Conservation (phyloP, 2,888 invertebrate genomes). For the Argynnis bischoffii region DNA sequence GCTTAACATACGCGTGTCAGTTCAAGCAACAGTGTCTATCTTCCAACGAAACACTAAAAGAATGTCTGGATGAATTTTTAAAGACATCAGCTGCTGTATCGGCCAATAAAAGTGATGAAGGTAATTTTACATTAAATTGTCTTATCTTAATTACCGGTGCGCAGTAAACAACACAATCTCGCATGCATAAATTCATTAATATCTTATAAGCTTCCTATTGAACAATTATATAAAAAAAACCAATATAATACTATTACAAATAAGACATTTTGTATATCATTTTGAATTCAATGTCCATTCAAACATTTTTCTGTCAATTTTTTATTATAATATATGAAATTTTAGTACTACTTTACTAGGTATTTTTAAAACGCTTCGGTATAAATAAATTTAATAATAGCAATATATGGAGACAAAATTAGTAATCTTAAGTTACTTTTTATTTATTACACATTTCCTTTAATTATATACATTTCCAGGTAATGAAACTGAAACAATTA, state of each 20-base stretch:
- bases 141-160: not conserved
- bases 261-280: no score
- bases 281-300: no score
- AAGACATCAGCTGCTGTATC: slow-evolving; percentile 66
- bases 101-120: slow-evolving; percentile 54
- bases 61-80: slow-evolving; percentile 75
- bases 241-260: no score
- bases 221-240: no score
- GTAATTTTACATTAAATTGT: slow-evolving; percentile 45
- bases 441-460: not conserved
- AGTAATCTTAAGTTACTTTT: not conserved
- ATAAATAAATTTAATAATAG: no score
- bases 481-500: slow-evolving; percentile 73
- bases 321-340: no score
- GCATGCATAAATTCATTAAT: no score
- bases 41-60: slow-evolving; percentile 75
- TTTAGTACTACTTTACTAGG: no score
- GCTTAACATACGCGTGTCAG: slow-evolving; percentile 73
- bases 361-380: no score
- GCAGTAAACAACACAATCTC: not conserved
- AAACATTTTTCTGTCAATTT: no score
- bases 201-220: no score
- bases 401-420: no score
- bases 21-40: slow-evolving; percentile 78
- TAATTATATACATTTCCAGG: slow-evolving; percentile 41